Base-by-base conservation (phyloP, 2,113 vertebrate species). In the Cavia porcellus region DNA sequence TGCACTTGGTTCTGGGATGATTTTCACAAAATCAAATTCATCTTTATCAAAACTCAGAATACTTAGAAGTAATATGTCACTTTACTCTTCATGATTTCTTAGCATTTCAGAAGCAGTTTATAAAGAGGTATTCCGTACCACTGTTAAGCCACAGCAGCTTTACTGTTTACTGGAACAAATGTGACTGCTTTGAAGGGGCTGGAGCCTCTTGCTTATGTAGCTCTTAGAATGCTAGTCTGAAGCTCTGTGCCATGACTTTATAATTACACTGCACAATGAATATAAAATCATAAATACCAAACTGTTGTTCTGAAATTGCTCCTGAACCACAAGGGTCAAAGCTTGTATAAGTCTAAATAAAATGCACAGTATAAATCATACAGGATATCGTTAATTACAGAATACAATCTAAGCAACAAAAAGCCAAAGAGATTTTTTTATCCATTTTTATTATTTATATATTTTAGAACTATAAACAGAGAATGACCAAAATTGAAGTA, bases 11-110 rank as follows among this genome's bases (percentile, higher is more conserved):
- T 42, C 66, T 96, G n/a, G 30, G 75, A 47, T 62, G 28, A 92
- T 88, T 94, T 81, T 93, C 74, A 89, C 45, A 66, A 81, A 87
- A 72, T 86, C n/a, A 93, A 96, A 90, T 96, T 89, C 66, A 92
- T n/a, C 84, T 93, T 68, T 30, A 11, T 35, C 45, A 96, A 13
- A 87, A 87, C 72, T 94, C 9, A 87, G 2, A 35, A 86, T 72
- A 90, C 64, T 89, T 57, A 96, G 89, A 96, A 96, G 55, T 62
- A 95, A 24, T 52, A 35, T 80, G 25, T 42, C 38, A 50, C 66
- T 77, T 86, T 81, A 95, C 35, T 90, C 13, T 82, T 75, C 45
- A 86, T 66, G 52, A 85, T 38, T 66, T 97, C 90, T 95, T 25
- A 87, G 82, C 14, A 45, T 72, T 70, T 88, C 47, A 80, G 38